These are phyloP conservation scores for Heliconius ismenius DNA, from an alignment of 2,888 invertebrate genomes.

Conservation along the genomic window DNA sequence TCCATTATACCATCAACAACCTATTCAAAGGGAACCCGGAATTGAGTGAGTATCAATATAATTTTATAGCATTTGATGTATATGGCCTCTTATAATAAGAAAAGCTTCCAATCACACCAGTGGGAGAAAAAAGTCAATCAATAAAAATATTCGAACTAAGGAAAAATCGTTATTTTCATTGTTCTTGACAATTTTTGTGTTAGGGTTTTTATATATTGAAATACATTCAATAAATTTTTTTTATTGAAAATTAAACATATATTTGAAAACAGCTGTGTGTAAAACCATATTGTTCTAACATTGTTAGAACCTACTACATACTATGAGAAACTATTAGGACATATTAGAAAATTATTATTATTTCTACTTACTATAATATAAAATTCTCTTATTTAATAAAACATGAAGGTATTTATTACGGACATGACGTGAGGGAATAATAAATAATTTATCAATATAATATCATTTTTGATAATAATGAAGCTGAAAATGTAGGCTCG, in stretches of 20 bases:
- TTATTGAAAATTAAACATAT: no score
- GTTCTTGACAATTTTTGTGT: neutral
- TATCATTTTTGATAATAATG: conserved; percentile 20
- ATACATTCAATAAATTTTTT: no score
- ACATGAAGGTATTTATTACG: neutral
- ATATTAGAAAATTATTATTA: neutral
- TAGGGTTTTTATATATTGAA: neutral
- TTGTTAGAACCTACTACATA: no score
- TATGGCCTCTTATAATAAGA: conserved; percentile 9
- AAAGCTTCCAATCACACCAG: conserved; percentile 5
- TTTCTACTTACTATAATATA: neutral
- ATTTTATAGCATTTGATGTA: conserved; percentile 25
- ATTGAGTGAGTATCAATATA: conserved; percentile 63
- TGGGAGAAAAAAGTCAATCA: neutral
- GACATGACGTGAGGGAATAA: neutral
- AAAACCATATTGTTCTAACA: neutral
- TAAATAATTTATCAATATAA: conserved; percentile 2
- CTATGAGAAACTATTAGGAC: no score
- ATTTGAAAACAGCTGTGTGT: no score
- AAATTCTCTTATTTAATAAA: neutral
- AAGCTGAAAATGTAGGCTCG: conserved; percentile 5
- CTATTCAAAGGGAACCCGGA: conserved; percentile 77
- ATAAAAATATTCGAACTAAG: neutral
- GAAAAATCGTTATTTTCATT: neutral
- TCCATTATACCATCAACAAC: conserved; percentile 72